Conservation (phyloP, 2,797 vertebrate species). For the Scomberomorus guttatus region DNA sequence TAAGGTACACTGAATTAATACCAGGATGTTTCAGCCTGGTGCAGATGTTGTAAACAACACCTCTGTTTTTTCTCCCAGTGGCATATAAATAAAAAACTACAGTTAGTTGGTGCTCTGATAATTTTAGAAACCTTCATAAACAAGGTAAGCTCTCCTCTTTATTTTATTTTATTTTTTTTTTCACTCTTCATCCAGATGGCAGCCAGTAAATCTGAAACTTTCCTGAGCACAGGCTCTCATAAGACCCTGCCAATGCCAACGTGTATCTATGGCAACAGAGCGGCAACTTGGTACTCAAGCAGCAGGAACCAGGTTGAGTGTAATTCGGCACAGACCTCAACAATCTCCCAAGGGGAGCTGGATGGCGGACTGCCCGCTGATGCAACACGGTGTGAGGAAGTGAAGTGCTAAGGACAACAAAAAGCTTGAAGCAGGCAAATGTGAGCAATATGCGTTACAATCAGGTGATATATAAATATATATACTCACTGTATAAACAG, state of each 20-base stretch:
- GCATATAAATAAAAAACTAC: conserved; percentile 12
- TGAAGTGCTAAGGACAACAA: conserved; percentile 28
- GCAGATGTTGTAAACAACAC: conserved; percentile 51
- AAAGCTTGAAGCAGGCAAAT: not conserved
- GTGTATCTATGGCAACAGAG: conserved; percentile 82
- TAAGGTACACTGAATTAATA: conserved; percentile 37
- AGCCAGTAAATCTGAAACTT: conserved; percentile 54
- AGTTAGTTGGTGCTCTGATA: not conserved
- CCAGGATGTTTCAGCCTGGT: conserved; percentile 18
- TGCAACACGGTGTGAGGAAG: conserved; percentile 44
- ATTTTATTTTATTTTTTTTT: no score
- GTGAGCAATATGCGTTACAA: not conserved
- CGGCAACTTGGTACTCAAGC: conserved; percentile 63
- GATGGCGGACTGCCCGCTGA: conserved; percentile 51
- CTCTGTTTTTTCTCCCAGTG: not conserved
- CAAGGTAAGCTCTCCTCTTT: conserved; percentile 38
- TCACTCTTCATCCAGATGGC: conserved; percentile 60
- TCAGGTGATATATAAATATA: not conserved
- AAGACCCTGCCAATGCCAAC: conserved; percentile 64
- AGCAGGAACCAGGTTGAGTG: conserved; percentile 72
- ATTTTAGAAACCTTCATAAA: conserved; percentile 55
- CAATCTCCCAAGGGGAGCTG: conserved; percentile 44
- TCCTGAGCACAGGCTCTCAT: conserved; percentile 50
- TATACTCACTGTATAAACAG: not conserved
- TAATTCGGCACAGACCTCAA: conserved; percentile 58